Evolutionary conservation across 2,113 vertebrate species (phyloP).

Genomic region (Hydrochoerus hydrochaeris): DNA sequence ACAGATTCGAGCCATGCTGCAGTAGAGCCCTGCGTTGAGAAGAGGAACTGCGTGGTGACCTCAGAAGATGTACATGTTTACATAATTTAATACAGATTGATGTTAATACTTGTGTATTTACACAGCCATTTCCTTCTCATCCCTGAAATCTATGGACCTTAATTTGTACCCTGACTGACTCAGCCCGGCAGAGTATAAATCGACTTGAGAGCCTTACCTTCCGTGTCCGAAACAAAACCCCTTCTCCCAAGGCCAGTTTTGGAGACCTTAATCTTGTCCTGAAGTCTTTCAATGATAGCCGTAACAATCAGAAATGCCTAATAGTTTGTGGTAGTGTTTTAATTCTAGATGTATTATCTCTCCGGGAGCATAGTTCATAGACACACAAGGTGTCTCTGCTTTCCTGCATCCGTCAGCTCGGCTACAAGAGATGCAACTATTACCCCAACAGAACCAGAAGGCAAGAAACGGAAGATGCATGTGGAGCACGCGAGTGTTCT

Average conservation of each 20-base stretch:
- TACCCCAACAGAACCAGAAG: neutral
- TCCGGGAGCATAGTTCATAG: constrained; percentile 74
- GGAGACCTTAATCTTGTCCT: constrained; percentile 75
- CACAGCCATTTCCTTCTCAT: constrained; percentile 91
- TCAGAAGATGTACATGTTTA: constrained; percentile 99
- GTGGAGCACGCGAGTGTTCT: neutral
- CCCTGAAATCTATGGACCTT: constrained; percentile 87
- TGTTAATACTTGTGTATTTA: constrained; percentile 98
- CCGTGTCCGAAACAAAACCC: constrained; percentile 73
- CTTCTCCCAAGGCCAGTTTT: constrained; percentile 64
- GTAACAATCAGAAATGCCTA: constrained; percentile 65
- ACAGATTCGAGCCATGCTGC: constrained; percentile 98
- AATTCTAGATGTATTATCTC: constrained; percentile 75
- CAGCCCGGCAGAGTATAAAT: constrained; percentile 87
- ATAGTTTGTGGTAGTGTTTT: constrained; percentile 73
- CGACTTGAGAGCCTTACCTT: constrained; percentile 89
- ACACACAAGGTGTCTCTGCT: constrained; percentile 69
- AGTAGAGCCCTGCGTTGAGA: constrained; percentile 88
- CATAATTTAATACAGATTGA: constrained; percentile 99
- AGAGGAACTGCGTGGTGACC: constrained; percentile 95
- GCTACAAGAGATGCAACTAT: constrained; percentile 53
- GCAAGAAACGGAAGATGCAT: constrained; percentile 24
- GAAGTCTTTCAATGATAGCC: constrained; percentile 78
- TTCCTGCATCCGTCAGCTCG: constrained; percentile 51
- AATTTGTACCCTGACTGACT: constrained; percentile 88